Conservation (phyloP, 2,888 invertebrate genomes). For the Pammene aurita region DNA sequence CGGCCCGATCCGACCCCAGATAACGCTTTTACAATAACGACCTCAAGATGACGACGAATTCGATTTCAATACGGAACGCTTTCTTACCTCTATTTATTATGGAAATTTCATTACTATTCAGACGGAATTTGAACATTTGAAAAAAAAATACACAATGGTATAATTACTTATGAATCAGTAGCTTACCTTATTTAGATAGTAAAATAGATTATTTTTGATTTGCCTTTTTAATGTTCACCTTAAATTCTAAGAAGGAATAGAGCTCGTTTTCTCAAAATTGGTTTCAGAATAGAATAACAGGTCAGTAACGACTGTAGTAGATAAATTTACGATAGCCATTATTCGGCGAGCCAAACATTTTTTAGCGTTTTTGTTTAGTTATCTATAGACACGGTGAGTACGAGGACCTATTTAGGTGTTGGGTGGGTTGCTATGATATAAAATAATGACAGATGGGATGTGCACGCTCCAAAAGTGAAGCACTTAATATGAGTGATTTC, state of each 20-base stretch:
- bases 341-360: slow-evolving; percentile 37
- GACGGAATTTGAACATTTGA: slow-evolving; percentile 48
- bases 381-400: slow-evolving; percentile 23
- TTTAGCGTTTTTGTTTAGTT: slow-evolving; percentile 32
- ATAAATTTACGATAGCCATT: slow-evolving; percentile 39
- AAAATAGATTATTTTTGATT: slow-evolving; percentile 28
- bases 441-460: no score
- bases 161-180: slow-evolving; percentile 39
- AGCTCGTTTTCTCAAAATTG: slow-evolving; percentile 38
- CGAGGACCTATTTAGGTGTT: background rate
- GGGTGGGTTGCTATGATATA: background rate
- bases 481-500: no score
- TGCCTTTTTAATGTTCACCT: slow-evolving; percentile 38
- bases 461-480: no score
- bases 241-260: slow-evolving; percentile 34
- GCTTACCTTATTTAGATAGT: slow-evolving; percentile 18
- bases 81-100: slow-evolving; percentile 60
- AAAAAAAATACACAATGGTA: slow-evolving; percentile 35
- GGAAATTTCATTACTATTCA: slow-evolving; percentile 52
- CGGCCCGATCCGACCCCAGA: slow-evolving; percentile 67
- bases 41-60: slow-evolving; percentile 70
- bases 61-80: slow-evolving; percentile 64
- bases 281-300: slow-evolving; percentile 42
- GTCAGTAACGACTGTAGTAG: slow-evolving; percentile 38
- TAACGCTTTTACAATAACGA: slow-evolving; percentile 80